Base-by-base conservation (phyloP, 2,888 invertebrate genomes). In the Drosophila niveifrons region DNA sequence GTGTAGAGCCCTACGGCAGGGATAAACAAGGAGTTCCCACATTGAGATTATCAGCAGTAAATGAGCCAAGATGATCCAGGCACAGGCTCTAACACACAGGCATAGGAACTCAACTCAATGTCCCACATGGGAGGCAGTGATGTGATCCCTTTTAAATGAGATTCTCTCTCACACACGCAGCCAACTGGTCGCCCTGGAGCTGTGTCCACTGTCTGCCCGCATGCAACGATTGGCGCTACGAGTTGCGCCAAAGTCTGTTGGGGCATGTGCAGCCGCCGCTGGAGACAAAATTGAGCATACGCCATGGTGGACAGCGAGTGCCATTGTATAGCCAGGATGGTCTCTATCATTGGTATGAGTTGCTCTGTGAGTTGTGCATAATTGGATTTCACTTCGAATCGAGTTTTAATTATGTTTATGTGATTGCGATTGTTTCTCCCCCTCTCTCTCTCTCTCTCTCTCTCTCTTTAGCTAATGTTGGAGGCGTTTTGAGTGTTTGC, bases 401-500 rank as follows among this genome's bases (percentile, higher is more conserved):
- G 13, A 44, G 17, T 46, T 34, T 15, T 13, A 48, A 59, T 41
- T 52, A 28, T 53, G 10, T 51, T 48, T 15, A 7, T 17, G 36
- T 36, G 3, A 23, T 23, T 23, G 23, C 23, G 1, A 56, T 47
- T 48, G 8, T 31, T 10, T 31, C 31, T 31, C 31, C 7, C 31
- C 3, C 1, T 31, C 31, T 31, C n/a, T 56, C 41, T 31, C 23
- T 17, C 39, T 23, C 0, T 56, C 39, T 18, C 23, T 34, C 4
- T 39, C 1, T 13, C 8, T 15, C 3, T 46, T 2, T 53, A 91
- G 91, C 91, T 0, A 89, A 82, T 29, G 75, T 91, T 56, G 91
- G 91, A 2, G 91, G 91, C 4, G 89, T 91, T 10, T 56, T 91
- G 31, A 88, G 91, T 17, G 84, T 91, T 58, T 90, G 88, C 68